Conservation (phyloP, 2,797 vertebrate genomes). For the Anas acuta region DNA sequence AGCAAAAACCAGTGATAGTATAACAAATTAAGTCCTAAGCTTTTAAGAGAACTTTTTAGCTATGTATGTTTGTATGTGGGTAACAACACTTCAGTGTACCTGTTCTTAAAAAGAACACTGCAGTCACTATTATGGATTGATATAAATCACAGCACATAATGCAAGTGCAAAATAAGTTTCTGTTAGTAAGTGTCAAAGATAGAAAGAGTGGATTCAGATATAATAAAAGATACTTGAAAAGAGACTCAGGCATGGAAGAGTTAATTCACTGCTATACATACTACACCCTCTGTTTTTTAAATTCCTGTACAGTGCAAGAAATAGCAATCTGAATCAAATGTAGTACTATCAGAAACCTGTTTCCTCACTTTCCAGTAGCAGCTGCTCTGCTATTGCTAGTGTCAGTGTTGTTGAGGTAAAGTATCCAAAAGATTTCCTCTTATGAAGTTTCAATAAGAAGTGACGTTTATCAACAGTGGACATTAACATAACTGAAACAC, state of each 20-base stretch:
- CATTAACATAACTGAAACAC: not conserved
- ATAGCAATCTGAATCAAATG: accelerated
- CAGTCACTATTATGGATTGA: not conserved
- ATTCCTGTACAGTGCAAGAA: not conserved
- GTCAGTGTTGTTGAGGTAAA: not conserved
- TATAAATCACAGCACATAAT: not conserved
- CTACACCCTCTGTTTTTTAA: not conserved
- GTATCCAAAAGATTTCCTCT: not conserved
- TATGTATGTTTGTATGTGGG: not conserved
- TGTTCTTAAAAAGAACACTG: not conserved
- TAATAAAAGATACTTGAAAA: not conserved
- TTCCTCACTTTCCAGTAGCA: not conserved
- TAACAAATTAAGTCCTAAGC: not conserved
- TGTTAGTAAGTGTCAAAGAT: not conserved
- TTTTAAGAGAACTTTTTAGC: not conserved
- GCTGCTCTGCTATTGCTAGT: not conserved
- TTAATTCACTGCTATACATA: not conserved
- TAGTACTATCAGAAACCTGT: not conserved
- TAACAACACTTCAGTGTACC: not conserved
- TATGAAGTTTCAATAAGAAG: not conserved
- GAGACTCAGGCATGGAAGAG: not conserved
- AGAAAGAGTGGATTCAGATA: not conserved
- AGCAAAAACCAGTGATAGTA: not conserved
- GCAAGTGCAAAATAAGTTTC: not conserved
- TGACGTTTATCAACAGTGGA: not conserved